Conservation (phyloP, 2,113 vertebrate genomes). For the Clinocottus analis region DNA sequence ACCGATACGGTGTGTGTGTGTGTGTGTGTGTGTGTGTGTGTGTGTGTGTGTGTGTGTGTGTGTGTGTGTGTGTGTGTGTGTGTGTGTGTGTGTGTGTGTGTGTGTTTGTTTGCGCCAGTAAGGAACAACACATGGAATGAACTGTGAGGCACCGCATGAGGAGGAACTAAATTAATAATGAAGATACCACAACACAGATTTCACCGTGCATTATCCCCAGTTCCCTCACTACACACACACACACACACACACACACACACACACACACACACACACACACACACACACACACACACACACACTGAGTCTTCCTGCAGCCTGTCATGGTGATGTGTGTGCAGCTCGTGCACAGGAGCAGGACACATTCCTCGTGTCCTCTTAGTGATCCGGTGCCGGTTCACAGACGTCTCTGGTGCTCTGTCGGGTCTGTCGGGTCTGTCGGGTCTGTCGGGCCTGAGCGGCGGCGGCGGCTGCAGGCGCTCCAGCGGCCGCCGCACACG, state of each 20-base stretch:
- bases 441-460: slow-evolving; percentile 41
- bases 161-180: slow-evolving; percentile 67
- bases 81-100: background rate
- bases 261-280: slow-evolving; percentile 11
- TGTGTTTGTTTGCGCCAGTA: slow-evolving; percentile 4
- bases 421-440: no score
- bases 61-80: no score
- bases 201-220: slow-evolving; percentile 19
- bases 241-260: background rate
- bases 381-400: slow-evolving; percentile 52
- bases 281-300: slow-evolving; percentile 11
- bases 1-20: no score
- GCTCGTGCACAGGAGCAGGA: slow-evolving; percentile 50
- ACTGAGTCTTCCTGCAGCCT: slow-evolving; percentile 31
- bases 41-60: no score
- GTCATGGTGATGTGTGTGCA: slow-evolving; percentile 54
- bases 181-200: slow-evolving; percentile 46
- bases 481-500: slow-evolving; percentile 17
- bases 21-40: no score
- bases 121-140: slow-evolving; percentile 24
- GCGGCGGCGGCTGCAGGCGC: slow-evolving; percentile 39
- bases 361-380: slow-evolving; percentile 49
- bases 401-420: no score
- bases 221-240: no score
- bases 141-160: slow-evolving; percentile 34